phyloP scores from a whole-genome alignment of 1,140 invertebrate genomes.

The Eumeta japonica region DNA sequence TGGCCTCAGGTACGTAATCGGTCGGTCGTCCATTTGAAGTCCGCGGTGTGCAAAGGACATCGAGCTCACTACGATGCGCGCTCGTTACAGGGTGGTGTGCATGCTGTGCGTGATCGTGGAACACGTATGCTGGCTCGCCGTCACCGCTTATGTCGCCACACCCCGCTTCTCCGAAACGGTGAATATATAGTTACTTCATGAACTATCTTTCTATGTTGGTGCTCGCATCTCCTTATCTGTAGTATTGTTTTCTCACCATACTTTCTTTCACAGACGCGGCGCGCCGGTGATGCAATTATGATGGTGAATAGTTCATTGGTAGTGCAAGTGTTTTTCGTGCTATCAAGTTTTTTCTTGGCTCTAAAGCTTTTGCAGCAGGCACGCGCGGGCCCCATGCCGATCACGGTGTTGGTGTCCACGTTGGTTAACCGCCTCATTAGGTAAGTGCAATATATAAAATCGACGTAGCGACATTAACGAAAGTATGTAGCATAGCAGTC shows the following conservation, averaged over 20 bases:
- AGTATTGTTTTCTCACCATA: background rate
- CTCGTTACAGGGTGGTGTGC: conserved; percentile 25
- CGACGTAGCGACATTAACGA: too few species aligned
- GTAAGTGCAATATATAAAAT: conserved; percentile 10
- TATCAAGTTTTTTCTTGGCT: conserved; percentile 42
- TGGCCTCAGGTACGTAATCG: conserved; percentile 19
- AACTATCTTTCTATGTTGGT: too few species aligned
- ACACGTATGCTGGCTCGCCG: conserved; percentile 41
- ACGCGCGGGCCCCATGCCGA: conserved; percentile 10
- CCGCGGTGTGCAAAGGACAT: too few species aligned
- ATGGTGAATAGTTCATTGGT: conserved; percentile 43
- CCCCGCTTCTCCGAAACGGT: conserved; percentile 27
- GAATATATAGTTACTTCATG: too few species aligned
- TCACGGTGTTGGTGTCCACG: conserved; percentile 23
- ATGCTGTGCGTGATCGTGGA: conserved; percentile 42
- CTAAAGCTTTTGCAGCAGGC: conserved; percentile 35
- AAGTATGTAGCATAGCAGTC: too few species aligned
- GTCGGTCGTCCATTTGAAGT: too few species aligned
- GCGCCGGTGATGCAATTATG: conserved; percentile 27
- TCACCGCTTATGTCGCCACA: conserved; percentile 26
- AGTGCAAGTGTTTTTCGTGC: conserved; percentile 48
- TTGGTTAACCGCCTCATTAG: conserved; percentile 43
- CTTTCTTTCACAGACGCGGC: conserved; percentile 18
- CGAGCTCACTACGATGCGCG: too few species aligned
- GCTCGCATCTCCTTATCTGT: background rate